These are phyloP conservation scores for Notothenia coriiceps DNA, from an alignment of 2,113 vertebrate species.

Conservation along the genomic window DNA sequence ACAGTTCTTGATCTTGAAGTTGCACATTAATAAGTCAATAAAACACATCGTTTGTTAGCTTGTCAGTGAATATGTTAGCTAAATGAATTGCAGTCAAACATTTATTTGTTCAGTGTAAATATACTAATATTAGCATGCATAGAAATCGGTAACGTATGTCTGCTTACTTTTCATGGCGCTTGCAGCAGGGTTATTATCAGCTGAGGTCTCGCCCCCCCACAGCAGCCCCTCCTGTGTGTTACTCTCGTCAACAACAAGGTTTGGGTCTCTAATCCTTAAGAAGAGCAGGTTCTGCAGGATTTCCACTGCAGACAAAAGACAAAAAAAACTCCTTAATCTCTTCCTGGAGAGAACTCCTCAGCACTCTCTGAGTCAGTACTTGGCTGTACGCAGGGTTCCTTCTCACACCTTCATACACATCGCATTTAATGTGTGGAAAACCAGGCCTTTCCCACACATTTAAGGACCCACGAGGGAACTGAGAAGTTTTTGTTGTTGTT, in stretches of 20 bases:
- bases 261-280: constrained; percentile 53
- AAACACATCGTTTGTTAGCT: background rate
- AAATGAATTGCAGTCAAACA: too few relatives aligned
- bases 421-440: too few relatives aligned
- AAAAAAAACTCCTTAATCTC: constrained; percentile 13
- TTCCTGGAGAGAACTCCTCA: background rate
- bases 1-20: background rate
- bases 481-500: too few relatives aligned
- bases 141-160: background rate
- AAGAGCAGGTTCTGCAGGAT: constrained; percentile 87
- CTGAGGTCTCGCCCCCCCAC: constrained; percentile 79
- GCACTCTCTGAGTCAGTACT: constrained; percentile 8
- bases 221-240: constrained; percentile 11
- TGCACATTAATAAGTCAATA: background rate
- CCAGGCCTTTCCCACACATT: too few relatives aligned
- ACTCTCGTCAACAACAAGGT: constrained; percentile 61
- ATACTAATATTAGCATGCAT: background rate
- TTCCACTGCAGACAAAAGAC: constrained; percentile 84
- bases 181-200: constrained; percentile 56
- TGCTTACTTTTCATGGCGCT: constrained; percentile 71
- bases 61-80: background rate
- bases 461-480: too few relatives aligned
- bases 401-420: too few relatives aligned
- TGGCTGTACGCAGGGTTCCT: too few relatives aligned
- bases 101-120: too few relatives aligned